Evolutionary conservation across 2,113 vertebrate genomes (phyloP), one percentile per base, ranked within the genome.

Genomic region (Catharus fuscescens): DNA sequence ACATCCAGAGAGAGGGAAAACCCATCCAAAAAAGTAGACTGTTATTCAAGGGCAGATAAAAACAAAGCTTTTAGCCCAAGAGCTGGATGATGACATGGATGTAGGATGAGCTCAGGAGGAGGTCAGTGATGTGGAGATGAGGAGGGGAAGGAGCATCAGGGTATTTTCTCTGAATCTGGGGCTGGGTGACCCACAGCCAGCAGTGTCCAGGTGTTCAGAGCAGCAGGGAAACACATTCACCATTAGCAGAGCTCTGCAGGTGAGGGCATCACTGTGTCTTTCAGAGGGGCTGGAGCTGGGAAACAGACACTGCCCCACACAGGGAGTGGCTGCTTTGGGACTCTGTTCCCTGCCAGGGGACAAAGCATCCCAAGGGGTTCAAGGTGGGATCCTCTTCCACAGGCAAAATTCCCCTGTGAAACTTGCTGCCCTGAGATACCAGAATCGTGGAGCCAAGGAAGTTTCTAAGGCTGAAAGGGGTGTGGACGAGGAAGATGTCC

Each of bases 211-310:
- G 8, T 61, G 56, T 14, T 54, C 34, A 19, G 28, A 73, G 26
- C 45, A 36, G 77, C 1, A 0, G 0, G 5, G 61, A 76, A 66
- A 32, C 2, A 17, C 14, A 18, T 12, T 48, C 42, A 31, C 29
- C 52, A 5, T 2, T 36, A 32, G 9, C 9, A 28, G 23, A 14
- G 10, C 42, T 40, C 57, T 34, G 8, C 56, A 42, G 79, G 48
- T 11, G n/a, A 56, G 79, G 40, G 21, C 32, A n/a, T 18, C 28
- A 45, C 32, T 56, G 70, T 28, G 23, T 48, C 70, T 69, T 25
- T 9, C 34, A 32, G 34, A 56, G 71, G 48, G 29, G 79, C 53
- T 72, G 71, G 53, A 21, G 21, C 48, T 74, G 48, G 36, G 38
- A 62, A 74, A 28, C 23, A 24, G 52, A 42, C 44, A 47, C 31